Conservation (phyloP, 2,888 invertebrate species). For the Pasiphila rectangulata region DNA sequence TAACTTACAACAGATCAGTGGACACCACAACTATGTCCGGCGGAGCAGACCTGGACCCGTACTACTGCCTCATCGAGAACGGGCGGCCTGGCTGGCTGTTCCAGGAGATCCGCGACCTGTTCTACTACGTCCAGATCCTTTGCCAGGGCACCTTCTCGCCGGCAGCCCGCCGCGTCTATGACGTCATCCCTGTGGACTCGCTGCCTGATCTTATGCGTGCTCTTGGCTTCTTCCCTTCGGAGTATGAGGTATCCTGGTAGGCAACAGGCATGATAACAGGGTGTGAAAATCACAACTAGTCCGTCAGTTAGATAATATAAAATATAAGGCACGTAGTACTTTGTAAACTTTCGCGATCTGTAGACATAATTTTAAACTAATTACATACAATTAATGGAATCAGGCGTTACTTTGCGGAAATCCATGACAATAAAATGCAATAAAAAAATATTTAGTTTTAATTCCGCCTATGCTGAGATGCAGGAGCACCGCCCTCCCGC, state of each 20-base stretch:
- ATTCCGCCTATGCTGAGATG: too few relatives aligned
- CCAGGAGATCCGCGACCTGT: conserved; percentile 86
- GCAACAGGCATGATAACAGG: too few relatives aligned
- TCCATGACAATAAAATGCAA: too few relatives aligned
- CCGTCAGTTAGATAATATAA: too few relatives aligned
- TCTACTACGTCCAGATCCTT: conserved; percentile 88
- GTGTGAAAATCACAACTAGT: too few relatives aligned
- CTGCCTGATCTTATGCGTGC: conserved; percentile 87
- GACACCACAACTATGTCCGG: conserved; percentile 74
- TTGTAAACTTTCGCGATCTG: too few relatives aligned
- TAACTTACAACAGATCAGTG: conserved; percentile 64
- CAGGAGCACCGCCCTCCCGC: too few relatives aligned
- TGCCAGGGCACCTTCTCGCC: conserved; percentile 86
- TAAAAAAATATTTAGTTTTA: too few relatives aligned
- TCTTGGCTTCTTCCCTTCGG: conserved; percentile 87
- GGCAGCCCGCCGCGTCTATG: conserved; percentile 80
- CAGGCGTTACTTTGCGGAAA: too few relatives aligned
- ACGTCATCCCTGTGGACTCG: conserved; percentile 83
- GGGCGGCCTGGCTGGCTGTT: conserved; percentile 86
- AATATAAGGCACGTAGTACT: too few relatives aligned
- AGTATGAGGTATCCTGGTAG: conserved; percentile 82
- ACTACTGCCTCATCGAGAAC: conserved; percentile 85
- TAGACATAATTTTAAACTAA: too few relatives aligned
- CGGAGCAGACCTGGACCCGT: conserved; percentile 83
- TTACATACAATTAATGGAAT: too few relatives aligned